A percentile compares a stretch with the other conserved stretches of the same genome.
Conservation (phyloP, 2,113 vertebrate species). For the Hippocampus guttulatus region DNA sequence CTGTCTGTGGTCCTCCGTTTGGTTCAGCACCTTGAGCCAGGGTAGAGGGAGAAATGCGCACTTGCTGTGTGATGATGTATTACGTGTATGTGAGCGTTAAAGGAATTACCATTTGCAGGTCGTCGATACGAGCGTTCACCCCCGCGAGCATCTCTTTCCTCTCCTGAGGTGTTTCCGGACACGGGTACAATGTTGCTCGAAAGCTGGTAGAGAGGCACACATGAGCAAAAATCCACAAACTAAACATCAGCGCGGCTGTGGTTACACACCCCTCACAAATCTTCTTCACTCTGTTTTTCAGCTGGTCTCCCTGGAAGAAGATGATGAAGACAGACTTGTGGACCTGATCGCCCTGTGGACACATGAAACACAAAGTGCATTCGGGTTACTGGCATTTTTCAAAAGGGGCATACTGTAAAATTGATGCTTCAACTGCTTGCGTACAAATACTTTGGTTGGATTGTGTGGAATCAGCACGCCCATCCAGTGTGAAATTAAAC, state of each 20-base stretch:
- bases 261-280: conserved; percentile 89
- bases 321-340: conserved; percentile 99
- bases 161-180: conserved; percentile 93
- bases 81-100: background rate
- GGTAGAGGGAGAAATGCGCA: background rate
- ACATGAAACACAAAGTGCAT: background rate
- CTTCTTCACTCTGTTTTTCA: conserved; percentile 97
- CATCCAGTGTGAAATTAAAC: too few species aligned
- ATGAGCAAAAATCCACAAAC: background rate
- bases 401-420: too few species aligned
- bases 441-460: too few species aligned
- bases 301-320: conserved; percentile 97
- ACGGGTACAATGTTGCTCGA: conserved; percentile 93
- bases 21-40: conserved; percentile 85
- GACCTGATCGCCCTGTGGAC: conserved; percentile 85
- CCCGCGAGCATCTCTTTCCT: conserved; percentile 96
- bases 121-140: conserved; percentile 95
- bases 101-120: conserved; percentile 89
- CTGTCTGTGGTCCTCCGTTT: conserved; percentile 96
- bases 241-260: fast-evolving
- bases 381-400: background rate
- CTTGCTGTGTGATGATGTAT: background rate
- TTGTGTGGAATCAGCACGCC: too few species aligned
- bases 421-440: too few species aligned
- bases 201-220: conserved; percentile 71